Evolutionary conservation across 2,888 invertebrate species (phyloP), one percentile per base, ranked within the genome.

Genomic region (Pocota personata): DNA sequence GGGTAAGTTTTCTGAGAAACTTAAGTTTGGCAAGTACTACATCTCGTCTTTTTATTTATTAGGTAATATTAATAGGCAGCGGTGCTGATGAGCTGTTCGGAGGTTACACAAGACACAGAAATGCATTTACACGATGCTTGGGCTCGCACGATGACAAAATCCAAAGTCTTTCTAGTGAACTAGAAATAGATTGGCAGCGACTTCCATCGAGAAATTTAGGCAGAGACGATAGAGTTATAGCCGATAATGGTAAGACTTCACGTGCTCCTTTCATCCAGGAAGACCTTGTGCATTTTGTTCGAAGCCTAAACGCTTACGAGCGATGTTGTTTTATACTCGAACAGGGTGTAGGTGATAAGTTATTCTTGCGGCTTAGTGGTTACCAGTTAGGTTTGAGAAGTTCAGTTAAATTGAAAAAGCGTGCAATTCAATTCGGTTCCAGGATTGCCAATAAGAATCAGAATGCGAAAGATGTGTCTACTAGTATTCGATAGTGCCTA

Each of bases 31-130:
- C 12, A 16, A 8, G 12, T 27, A n/a, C 3, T 6, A 40, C 1
- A 12, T 7, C 0, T 14, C 3, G 24, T 7, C 12, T 21, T 37
- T 40, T 16, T 27, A 1, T 27, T 21, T 43, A 79, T 62, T 88
- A 97, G 96, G 94, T 98, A 19, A 92, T 98, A 80, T 92, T 98
- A 88, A 93, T 97, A 88, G 99, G 99, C 37, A 97, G 97, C 93
- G 99, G 99, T 6, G 99, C 99, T 0, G 99, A 99, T 94, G 99
- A 99, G 93, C 94, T 99, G 87, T 96, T 99, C 90, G 98, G 97
- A 60, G 99, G 99, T 1, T 99, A 99, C 91, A 95, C 95, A 37
- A 94, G 98, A 80, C 98, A 99, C 90, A 94, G 98, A 89, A 96
- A 95, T 88, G 95, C 95, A 3, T 95, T 94, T 77, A 94, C 93